A percentile compares a stretch with the other conserved stretches of the same genome.
These are phyloP conservation scores for Chroicocephalus ridibundus DNA, from an alignment of 2,113 vertebrate species.

Conservation along the genomic window DNA sequence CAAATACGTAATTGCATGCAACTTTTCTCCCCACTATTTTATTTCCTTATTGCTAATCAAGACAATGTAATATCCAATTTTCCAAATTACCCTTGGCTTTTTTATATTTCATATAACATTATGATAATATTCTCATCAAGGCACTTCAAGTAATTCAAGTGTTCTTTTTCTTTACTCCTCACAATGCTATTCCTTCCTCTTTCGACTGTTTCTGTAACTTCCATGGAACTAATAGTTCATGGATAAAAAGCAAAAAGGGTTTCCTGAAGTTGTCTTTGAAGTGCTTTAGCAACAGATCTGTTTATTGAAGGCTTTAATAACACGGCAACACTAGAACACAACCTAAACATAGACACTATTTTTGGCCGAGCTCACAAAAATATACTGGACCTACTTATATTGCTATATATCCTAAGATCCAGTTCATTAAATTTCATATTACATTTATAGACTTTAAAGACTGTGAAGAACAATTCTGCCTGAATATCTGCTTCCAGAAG, in stretches of 20 bases:
- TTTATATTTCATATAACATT: neutral
- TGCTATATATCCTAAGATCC: neutral
- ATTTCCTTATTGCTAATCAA: neutral
- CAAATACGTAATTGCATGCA: neutral
- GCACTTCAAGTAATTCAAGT: neutral
- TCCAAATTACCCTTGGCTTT: neutral
- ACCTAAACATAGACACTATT: neutral
- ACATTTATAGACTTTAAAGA: neutral
- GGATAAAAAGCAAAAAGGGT: neutral
- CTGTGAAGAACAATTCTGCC: neutral
- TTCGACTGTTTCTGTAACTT: neutral
- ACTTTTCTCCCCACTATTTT: neutral
- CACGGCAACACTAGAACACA: neutral
- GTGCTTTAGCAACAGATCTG: neutral
- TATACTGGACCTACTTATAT: neutral
- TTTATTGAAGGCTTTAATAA: neutral
- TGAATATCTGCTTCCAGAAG: neutral
- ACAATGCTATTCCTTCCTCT: neutral
- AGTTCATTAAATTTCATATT: neutral
- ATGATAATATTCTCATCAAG: neutral
- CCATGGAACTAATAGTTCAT: neutral
- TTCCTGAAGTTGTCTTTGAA: neutral
- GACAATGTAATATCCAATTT: neutral
- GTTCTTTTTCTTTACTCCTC: neutral
- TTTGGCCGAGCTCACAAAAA: neutral